Conservation (phyloP, 2,888 invertebrate genomes). For the Diloba caeruleocephala region DNA sequence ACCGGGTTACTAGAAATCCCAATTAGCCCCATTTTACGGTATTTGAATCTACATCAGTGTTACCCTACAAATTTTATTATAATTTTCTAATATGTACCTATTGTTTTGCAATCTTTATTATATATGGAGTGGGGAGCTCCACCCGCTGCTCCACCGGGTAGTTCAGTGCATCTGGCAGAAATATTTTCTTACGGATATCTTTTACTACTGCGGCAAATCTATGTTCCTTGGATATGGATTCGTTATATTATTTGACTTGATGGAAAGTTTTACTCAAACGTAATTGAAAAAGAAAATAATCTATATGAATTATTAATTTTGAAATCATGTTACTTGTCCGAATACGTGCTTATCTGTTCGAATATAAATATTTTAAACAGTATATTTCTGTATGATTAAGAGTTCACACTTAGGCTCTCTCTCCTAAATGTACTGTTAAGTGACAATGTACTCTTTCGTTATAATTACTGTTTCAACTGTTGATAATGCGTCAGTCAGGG, state of each 20-base stretch:
- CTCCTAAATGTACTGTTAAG: too few relatives aligned
- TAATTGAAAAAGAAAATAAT: slow-evolving; percentile 45
- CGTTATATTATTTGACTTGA: slow-evolving; percentile 48
- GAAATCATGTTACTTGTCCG: too few relatives aligned
- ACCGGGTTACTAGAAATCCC: too few relatives aligned
- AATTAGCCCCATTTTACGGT: too few relatives aligned
- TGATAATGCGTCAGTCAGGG: neutral
- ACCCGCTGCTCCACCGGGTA: slow-evolving; percentile 20
- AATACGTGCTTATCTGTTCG: too few relatives aligned
- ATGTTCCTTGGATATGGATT: slow-evolving; percentile 50
- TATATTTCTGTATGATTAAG: too few relatives aligned
- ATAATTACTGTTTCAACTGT: too few relatives aligned
- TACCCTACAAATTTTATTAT: too few relatives aligned
- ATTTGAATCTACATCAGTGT: too few relatives aligned
- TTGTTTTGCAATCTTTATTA: slow-evolving; percentile 35
- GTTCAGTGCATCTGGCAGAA: slow-evolving; percentile 61
- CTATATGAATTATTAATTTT: too few relatives aligned
- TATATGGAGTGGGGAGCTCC: slow-evolving; percentile 22
- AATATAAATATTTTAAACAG: too few relatives aligned
- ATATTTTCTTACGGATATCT: slow-evolving; percentile 59
- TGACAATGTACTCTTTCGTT: neutral
- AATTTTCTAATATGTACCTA: slow-evolving; percentile 24
- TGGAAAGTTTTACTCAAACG: slow-evolving; percentile 36
- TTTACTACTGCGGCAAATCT: slow-evolving; percentile 44
- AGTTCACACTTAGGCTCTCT: too few relatives aligned